phyloP scores from a whole-genome alignment of 2,888 invertebrate genomes.

The Metalampra italica region DNA sequence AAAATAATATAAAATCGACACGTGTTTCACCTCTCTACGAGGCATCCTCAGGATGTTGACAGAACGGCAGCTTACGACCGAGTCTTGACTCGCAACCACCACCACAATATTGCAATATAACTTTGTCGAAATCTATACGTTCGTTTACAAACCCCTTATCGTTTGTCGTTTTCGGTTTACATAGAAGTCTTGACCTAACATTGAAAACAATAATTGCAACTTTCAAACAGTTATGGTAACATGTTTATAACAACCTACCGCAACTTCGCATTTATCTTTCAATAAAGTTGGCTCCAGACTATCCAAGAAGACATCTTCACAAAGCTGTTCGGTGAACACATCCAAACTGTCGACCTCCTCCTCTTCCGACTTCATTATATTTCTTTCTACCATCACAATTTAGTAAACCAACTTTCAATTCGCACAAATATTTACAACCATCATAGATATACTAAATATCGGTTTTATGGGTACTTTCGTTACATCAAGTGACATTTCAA shows the following conservation, averaged over 20 bases:
- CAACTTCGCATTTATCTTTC: constrained; percentile 47
- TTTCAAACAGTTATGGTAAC: no score
- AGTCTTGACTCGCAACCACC: no score
- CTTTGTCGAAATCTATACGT: no score
- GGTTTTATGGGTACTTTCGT: constrained; percentile 6
- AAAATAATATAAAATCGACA: no score
- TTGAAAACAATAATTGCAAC: no score
- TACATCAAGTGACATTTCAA: constrained; percentile 47
- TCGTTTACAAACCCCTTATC: no score
- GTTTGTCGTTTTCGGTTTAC: no score
- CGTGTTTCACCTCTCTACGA: no score
- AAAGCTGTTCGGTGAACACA: constrained; percentile 43
- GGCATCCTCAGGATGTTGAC: no score
- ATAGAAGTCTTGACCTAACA: no score
- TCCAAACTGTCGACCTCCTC: constrained; percentile 64
- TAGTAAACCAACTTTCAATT: neutral
- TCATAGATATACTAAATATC: neutral
- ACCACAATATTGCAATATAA: no score
- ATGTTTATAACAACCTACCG: constrained; percentile 38
- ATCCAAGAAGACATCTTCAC: constrained; percentile 56
- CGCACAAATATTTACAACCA: neutral
- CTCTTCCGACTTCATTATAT: constrained; percentile 54
- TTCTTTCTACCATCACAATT: constrained; percentile 56
- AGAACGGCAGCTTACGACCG: no score
- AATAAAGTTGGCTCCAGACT: constrained; percentile 58